A percentile compares a stretch with the other conserved stretches of the same genome.
Conservation (phyloP, 1,140 invertebrate genomes). For the Ephestia elutella region DNA sequence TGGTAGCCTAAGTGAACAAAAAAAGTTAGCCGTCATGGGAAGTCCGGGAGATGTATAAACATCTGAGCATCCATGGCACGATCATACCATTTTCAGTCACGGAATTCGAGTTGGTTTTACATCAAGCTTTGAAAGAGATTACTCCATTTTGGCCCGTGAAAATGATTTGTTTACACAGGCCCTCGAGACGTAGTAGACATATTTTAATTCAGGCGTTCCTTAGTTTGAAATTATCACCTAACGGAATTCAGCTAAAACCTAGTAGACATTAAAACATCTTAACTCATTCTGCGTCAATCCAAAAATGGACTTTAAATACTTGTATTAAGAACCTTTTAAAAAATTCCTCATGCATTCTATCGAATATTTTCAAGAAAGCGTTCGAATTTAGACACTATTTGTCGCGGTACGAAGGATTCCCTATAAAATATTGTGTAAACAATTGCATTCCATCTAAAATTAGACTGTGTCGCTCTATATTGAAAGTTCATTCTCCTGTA, state of each 20-base stretch:
- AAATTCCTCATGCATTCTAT: not conserved
- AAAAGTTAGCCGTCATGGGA: too few species aligned
- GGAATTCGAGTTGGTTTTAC: too few species aligned
- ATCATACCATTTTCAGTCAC: too few species aligned
- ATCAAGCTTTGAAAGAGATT: too few species aligned
- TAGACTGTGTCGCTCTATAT: not conserved
- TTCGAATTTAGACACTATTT: slow-evolving; percentile 2
- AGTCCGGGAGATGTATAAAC: too few species aligned
- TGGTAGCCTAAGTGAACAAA: too few species aligned
- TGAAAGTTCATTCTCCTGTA: slow-evolving; percentile 5
- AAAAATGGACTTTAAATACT: slow-evolving; percentile 3
- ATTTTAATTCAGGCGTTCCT: too few species aligned
- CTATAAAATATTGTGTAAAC: slow-evolving; percentile 1
- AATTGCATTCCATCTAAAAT: slow-evolving; percentile 7
- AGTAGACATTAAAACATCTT: slow-evolving; percentile 15
- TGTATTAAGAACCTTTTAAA: not conserved
- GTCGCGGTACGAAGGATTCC: not conserved
- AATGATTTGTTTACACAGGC: too few species aligned
- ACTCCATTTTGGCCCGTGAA: too few species aligned
- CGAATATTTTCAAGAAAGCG: not conserved
- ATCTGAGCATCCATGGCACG: too few species aligned
- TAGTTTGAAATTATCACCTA: slow-evolving; percentile 16
- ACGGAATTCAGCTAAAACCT: slow-evolving; percentile 14
- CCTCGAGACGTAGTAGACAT: too few species aligned
- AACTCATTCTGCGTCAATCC: not conserved